These are phyloP conservation scores for Molorchus minor DNA, from an alignment of 2,888 invertebrate species.

Conservation along the genomic window DNA sequence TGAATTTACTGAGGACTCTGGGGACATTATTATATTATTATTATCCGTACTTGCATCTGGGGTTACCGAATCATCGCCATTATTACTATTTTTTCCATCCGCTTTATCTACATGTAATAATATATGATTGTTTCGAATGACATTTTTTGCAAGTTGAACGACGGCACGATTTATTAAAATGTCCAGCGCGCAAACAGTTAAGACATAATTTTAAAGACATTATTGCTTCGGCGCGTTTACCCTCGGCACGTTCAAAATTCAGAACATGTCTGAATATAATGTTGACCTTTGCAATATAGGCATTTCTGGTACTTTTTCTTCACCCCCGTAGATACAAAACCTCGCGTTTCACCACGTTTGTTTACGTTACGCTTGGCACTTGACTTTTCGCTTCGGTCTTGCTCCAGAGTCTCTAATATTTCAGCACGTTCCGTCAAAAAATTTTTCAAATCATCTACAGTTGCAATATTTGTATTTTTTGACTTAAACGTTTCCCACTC, in stretches of 20 bases:
- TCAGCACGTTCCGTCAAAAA: constrained; percentile 30
- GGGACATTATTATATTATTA: no score
- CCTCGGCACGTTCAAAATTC: constrained; percentile 28
- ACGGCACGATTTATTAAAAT: constrained; percentile 9
- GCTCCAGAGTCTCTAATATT: constrained; percentile 27
- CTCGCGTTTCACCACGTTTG: constrained; percentile 14
- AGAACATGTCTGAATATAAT: constrained; percentile 29
- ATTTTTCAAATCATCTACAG: constrained; percentile 25
- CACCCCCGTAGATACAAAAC: constrained; percentile 12
- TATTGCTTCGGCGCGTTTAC: constrained; percentile 24
- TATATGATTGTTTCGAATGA: constrained; percentile 3
- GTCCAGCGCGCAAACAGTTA: constrained; percentile 19
- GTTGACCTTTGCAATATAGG: constrained; percentile 27
- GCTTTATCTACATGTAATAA: constrained; percentile 4
- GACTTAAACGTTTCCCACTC: constrained; percentile 30
- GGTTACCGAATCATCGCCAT: background rate
- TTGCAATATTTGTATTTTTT: constrained; percentile 11
- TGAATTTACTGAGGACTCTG: background rate
- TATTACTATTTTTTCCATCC: background rate
- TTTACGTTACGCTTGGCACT: constrained; percentile 3
- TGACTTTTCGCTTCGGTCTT: constrained; percentile 16
- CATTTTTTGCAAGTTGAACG: constrained; percentile 9
- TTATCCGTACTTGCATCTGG: background rate
- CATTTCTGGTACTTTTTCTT: constrained; percentile 20
- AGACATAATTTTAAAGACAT: constrained; percentile 26